Evolutionary conservation across 2,888 invertebrate genomes (phyloP).

Genomic region (Mythimna lalbum): DNA sequence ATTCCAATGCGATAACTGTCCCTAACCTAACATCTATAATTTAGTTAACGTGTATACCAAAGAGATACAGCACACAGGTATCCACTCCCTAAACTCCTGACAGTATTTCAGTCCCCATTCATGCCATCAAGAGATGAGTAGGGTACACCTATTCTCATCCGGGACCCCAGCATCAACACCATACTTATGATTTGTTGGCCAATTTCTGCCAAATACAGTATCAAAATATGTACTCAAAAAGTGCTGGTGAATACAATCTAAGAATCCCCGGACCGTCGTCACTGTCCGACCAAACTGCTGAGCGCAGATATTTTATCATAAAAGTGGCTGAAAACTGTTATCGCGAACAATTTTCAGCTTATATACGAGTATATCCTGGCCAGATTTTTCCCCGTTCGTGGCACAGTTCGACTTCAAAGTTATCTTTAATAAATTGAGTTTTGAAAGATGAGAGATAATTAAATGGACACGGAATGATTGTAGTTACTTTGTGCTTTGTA

Average conservation of each 20-base stretch:
- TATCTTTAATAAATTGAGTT: conserved; percentile 30
- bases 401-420: conserved; percentile 16
- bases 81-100: background rate
- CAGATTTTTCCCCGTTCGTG: background rate
- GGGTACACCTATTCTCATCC: conserved; percentile 20
- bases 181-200: conserved; percentile 32
- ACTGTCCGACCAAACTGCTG: conserved; percentile 52
- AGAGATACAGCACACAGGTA: background rate
- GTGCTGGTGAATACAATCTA: conserved; percentile 35
- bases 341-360: conserved; percentile 29
- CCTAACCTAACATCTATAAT: background rate
- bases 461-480: conserved; percentile 24
- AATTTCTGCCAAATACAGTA: conserved; percentile 34
- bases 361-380: background rate
- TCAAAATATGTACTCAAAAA: conserved; percentile 31
- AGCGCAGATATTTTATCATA: conserved; percentile 54
- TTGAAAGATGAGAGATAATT: conserved; percentile 14
- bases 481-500: too few species aligned
- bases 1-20: too few species aligned
- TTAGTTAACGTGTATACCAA: background rate
- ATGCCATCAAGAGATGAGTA: conserved; percentile 26
- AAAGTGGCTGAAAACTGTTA: conserved; percentile 47
- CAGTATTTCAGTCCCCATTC: background rate
- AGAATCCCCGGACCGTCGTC: conserved; percentile 59
- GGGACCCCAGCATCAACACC: conserved; percentile 4